Base-by-base conservation (phyloP, 1,140 invertebrate species). In the Eumeta japonica region DNA sequence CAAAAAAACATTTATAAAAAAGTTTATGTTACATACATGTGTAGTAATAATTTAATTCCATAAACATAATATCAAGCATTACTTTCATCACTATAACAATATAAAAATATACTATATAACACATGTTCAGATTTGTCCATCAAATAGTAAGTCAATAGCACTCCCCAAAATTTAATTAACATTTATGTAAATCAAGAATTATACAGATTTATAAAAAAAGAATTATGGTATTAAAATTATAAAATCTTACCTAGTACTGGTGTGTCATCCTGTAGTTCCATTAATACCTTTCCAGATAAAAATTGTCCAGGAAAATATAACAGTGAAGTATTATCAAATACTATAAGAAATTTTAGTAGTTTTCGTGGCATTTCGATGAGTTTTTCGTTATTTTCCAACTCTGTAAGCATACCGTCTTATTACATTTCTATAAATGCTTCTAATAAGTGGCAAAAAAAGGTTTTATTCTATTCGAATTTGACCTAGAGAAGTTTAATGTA, bases 251-350 rank as follows among this genome's bases (percentile, higher is more conserved):
- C 89, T 43, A 88, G 66, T n/a, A 89, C 88, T 28, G 88, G 86
- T 38, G 92, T 94, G 64, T 95, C 90, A 72, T 95, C 92, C 63
- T 94, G 91, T 29, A 95, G 74, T 62, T 95, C 92, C 46, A 96
- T 87, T 12, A 95, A 81, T 12, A 96, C 92, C 52, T 90, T 80
- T 16, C 93, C 93, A 27, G 90, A 92, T 36, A 96, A 76, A 66
- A 95, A 95, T 63, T 94, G 83, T 16, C 92, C 88, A 28, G 92
- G 92, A 59, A 95, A 94, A 67, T 95, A 96, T 20, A 96, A 72
- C 17, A 95, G 77, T 50, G 90, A 94, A 18, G 91, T 90, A 65
- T 95, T 95, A 67, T 96, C 92, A 72, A 96, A 92, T 27, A 94
- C 81, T 54, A 96, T 94, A 14, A 94, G 77, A 75, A 96, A 96